A percentile compares a stretch with the other conserved stretches of the same genome.
Conservation (phyloP, 64 coral and sea anemone species). For the Platygyra sinensis region DNA sequence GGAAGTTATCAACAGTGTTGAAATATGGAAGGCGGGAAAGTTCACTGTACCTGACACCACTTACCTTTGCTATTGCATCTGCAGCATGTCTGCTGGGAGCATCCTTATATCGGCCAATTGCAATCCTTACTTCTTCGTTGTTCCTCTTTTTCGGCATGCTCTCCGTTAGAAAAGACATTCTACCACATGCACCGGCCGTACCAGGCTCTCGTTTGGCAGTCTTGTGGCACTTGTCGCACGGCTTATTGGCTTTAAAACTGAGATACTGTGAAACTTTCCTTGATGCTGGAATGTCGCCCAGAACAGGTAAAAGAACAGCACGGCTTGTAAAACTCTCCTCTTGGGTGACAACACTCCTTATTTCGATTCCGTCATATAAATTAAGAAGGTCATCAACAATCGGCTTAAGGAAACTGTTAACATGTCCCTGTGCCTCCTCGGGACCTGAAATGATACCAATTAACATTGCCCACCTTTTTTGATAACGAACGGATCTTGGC, state of each 20-base stretch:
- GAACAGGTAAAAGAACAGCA: constrained; percentile 51
- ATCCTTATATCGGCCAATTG: not conserved
- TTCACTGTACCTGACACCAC: too few relatives aligned
- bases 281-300: constrained; percentile 47
- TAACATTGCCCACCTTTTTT: constrained; percentile 39
- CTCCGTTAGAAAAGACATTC: too few relatives aligned
- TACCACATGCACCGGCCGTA: too few relatives aligned
- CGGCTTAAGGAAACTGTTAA: constrained; percentile 43
- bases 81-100: not conserved
- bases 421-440: constrained; percentile 20
- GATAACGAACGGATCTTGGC: too few relatives aligned
- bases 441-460: constrained; percentile 65
- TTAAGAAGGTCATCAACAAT: constrained; percentile 60
- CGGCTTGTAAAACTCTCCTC: not conserved
- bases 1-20: too few relatives aligned
- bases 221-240: too few relatives aligned
- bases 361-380: not conserved
- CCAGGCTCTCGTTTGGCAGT: too few relatives aligned
- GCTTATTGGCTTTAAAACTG: too few relatives aligned
- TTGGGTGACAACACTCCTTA: not conserved
- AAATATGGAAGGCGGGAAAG: too few relatives aligned
- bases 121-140: not conserved
- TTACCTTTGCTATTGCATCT: constrained; percentile 9
- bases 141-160: constrained; percentile 8
- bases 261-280: too few relatives aligned